Evolutionary conservation across 2,113 vertebrate species (phyloP), one percentile per base, ranked within the genome.

Genomic region (Aleadryas rufinucha): DNA sequence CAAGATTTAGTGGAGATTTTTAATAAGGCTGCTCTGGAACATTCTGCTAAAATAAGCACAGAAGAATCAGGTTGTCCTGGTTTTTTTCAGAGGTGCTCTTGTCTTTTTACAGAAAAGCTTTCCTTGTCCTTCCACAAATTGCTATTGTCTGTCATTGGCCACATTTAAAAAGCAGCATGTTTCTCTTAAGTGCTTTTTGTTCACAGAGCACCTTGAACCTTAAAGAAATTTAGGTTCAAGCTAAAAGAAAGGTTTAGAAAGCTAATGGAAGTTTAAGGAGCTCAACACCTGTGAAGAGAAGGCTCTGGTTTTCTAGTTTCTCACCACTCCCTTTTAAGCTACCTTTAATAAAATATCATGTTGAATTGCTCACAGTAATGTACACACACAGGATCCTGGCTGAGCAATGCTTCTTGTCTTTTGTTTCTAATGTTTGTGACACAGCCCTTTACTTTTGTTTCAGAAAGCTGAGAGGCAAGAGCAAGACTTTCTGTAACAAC

Each of bases 111-210:
- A 81, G 60, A 86, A 95, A 92, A 93, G 52, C 5, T 6, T 42
- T 78, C 45, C 64, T 92, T 78, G 71, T 95, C 50, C 81, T 96
- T 78, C 70, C 28, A 75, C 47, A 82, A 85, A 88, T 78, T 87
- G 72, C 87, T 95, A 79, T 57, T 91, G 49, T 80, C 89, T 90
- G 52, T 82, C 78, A 89, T n/a, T 95, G 75, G 69, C 85, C 84
- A 82, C 49, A 61, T 84, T 94, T 93, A 76, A 89, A 96, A 94
- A 90, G 75, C 42, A 64, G 68, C 7, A 3, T 77, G 35, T 89
- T 91, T 94, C 88, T 80, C 65, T 84, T 93, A 95, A 93, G 71
- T 85, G 76, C 39, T 82, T 87, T 96, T 94, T 96, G 72, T 87
- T 96, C 76, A 1, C 65, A 85, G 63, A 96, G 52, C 61, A 89